A percentile compares a stretch with the other conserved stretches of the same genome.
phyloP scores from a whole-genome alignment of 2,113 vertebrate genomes.

The Leptobrachium leishanense region DNA sequence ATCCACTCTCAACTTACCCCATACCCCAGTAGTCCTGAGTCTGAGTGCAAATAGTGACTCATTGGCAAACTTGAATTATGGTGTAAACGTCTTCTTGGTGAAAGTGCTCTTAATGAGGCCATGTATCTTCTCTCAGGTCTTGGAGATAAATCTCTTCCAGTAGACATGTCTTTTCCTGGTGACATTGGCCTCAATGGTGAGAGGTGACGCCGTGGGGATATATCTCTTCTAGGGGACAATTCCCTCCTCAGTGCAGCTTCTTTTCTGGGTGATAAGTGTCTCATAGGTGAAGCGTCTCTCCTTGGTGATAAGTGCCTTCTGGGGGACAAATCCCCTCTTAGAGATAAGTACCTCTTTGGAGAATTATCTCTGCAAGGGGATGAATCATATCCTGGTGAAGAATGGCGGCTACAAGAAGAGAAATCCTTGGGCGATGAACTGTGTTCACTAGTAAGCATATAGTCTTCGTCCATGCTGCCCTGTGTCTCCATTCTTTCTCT shows the following conservation, averaged over 20 bases:
- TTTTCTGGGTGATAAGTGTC: slow-evolving; percentile 78
- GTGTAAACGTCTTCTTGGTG: slow-evolving; percentile 87
- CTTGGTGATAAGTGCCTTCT: slow-evolving; percentile 76
- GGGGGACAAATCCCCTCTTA: slow-evolving; percentile 77
- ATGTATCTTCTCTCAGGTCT: slow-evolving; percentile 83
- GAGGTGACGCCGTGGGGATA: slow-evolving; percentile 80
- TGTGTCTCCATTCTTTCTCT: slow-evolving; percentile 82
- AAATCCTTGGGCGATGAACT: slow-evolving; percentile 84
- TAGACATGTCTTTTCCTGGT: slow-evolving; percentile 76
- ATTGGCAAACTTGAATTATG: slow-evolving; percentile 77
- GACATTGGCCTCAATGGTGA: slow-evolving; percentile 81
- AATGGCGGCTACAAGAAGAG: slow-evolving; percentile 79
- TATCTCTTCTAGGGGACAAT: slow-evolving; percentile 79
- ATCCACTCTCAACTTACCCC: slow-evolving; percentile 62
- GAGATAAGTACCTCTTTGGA: slow-evolving; percentile 86
- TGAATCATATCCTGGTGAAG: slow-evolving; percentile 84
- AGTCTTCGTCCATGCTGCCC: slow-evolving; percentile 84
- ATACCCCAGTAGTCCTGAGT: slow-evolving; percentile 72
- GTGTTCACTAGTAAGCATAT: slow-evolving; percentile 71
- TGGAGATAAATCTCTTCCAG: slow-evolving; percentile 87
- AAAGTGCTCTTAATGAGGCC: slow-evolving; percentile 74
- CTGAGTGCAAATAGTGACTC: slow-evolving; percentile 80
- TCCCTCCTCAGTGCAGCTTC: slow-evolving; percentile 77
- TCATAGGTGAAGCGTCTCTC: slow-evolving; percentile 77
- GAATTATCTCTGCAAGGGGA: slow-evolving; percentile 86